phyloP scores from a whole-genome alignment of 2,113 vertebrate genomes.

The Macrotis lagotis region DNA sequence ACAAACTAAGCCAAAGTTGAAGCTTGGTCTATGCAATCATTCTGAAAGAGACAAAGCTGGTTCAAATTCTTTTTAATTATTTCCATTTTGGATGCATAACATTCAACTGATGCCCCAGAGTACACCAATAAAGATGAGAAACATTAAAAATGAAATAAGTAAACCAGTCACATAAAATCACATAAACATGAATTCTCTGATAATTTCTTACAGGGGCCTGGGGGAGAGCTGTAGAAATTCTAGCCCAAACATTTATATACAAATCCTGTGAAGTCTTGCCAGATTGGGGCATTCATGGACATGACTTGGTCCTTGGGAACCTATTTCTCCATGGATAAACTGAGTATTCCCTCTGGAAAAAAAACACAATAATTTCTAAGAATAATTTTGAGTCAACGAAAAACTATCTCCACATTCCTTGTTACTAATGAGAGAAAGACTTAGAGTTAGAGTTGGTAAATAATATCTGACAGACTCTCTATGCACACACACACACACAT shows the following conservation, averaged over 20 bases:
- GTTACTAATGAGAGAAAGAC: neutral
- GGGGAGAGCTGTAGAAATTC: neutral
- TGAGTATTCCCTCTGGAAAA: neutral
- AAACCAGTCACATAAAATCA: constrained; percentile 34
- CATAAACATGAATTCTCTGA: neutral
- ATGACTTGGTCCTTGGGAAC: neutral
- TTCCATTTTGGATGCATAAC: constrained; percentile 66
- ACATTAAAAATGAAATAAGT: constrained; percentile 60
- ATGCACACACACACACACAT: neutral
- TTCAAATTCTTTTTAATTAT: constrained; percentile 69
- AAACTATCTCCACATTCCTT: neutral
- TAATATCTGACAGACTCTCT: neutral
- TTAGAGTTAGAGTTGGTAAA: neutral
- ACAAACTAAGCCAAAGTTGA: neutral
- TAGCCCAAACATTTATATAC: constrained; percentile 13
- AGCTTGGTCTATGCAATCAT: neutral
- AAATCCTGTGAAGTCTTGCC: constrained; percentile 4
- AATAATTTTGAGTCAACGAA: constrained; percentile 23
- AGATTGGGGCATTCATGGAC: neutral
- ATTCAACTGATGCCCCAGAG: constrained; percentile 67
- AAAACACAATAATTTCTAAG: neutral
- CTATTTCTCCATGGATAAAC: neutral
- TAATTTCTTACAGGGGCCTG: constrained; percentile 10
- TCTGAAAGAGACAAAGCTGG: constrained; percentile 59
- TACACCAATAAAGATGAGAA: constrained; percentile 58